Percentiles rank a stretch among this genome's conserved stretches.
Evolutionary conservation across 2,113 vertebrate genomes (phyloP).

Genomic region (Takifugu flavidus): DNA sequence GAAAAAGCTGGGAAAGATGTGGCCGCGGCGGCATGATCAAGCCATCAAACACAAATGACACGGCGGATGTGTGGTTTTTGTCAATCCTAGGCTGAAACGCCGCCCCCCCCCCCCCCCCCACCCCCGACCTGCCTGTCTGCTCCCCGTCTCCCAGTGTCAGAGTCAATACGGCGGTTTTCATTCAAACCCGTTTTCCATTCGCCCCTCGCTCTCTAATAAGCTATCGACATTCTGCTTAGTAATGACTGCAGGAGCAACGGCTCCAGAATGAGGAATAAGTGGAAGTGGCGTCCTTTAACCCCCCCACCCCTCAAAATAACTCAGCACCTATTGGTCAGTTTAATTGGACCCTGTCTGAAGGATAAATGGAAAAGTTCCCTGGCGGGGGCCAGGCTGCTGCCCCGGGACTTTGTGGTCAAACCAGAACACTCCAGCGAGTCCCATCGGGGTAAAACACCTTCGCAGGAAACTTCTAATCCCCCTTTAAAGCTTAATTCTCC

Average conservation of each 20-base stretch:
- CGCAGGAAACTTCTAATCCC: too few species aligned
- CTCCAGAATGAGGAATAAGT: constrained; percentile 49
- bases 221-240: constrained; percentile 68
- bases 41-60: constrained; percentile 36
- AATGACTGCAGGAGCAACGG: constrained; percentile 63
- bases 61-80: constrained; percentile 14
- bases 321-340: constrained; percentile 42
- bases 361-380: constrained; percentile 17
- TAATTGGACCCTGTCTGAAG: constrained; percentile 45
- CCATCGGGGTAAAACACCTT: neutral
- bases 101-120: neutral
- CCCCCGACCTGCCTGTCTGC: constrained; percentile 3
- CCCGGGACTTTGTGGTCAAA: too few species aligned
- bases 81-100: constrained; percentile 23
- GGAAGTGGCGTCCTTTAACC: constrained; percentile 50
- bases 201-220: constrained; percentile 48
- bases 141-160: neutral
- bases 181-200: constrained; percentile 15
- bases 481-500: too few species aligned
- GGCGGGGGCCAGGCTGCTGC: too few species aligned
- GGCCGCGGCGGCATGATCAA: constrained; percentile 31
- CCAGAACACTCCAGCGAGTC: neutral
- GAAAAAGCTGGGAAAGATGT: constrained; percentile 12
- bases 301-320: constrained; percentile 39
- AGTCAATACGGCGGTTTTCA: neutral